Conservation (phyloP, 2,797 vertebrate species). For the Epinephelus awoara region DNA sequence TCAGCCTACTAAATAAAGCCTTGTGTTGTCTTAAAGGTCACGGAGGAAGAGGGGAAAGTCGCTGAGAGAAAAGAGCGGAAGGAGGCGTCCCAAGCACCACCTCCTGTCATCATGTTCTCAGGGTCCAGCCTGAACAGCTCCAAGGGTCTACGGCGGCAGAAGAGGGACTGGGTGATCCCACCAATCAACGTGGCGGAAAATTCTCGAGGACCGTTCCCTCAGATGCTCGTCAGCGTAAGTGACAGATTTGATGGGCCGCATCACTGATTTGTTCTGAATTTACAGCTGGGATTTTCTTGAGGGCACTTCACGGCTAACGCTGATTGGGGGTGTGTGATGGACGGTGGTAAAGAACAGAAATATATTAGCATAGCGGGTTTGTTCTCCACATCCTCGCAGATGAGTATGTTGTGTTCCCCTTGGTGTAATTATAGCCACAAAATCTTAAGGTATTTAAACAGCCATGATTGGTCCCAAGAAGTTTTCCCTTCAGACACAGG, state of each 20-base stretch:
- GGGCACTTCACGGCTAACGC: slow-evolving; percentile 50
- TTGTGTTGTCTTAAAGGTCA: slow-evolving; percentile 75
- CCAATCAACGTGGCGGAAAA: slow-evolving; percentile 98
- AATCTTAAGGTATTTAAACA: slow-evolving; percentile 59
- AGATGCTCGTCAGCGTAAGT: slow-evolving; percentile 97
- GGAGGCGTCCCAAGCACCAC: slow-evolving; percentile 69
- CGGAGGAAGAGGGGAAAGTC: slow-evolving; percentile 73
- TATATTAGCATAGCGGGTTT: slow-evolving; percentile 70
- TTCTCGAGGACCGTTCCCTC: slow-evolving; percentile 95
- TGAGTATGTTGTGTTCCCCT: slow-evolving; percentile 71
- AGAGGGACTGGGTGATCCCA: slow-evolving; percentile 98
- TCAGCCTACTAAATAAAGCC: slow-evolving; percentile 35
- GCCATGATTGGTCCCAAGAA: slow-evolving; percentile 51
- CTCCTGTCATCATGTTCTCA: slow-evolving; percentile 85
- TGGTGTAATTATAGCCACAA: slow-evolving; percentile 68
- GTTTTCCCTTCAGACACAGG: slow-evolving; percentile 50
- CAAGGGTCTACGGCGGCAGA: slow-evolving; percentile 90
- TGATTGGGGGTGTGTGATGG: slow-evolving; percentile 65
- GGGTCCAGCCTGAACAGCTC: slow-evolving; percentile 81
- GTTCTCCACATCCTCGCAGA: slow-evolving; percentile 58
- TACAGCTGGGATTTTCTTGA: slow-evolving; percentile 64
- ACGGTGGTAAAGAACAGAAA: slow-evolving; percentile 55
- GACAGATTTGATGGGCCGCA: slow-evolving; percentile 55
- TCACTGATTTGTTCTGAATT: slow-evolving; percentile 57
- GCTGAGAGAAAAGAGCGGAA: slow-evolving; percentile 47